Percentiles rank a stretch among this genome's conserved stretches.
Evolutionary conservation across 1,140 invertebrate species (phyloP).

Genomic region (Anoplophora glabripennis): DNA sequence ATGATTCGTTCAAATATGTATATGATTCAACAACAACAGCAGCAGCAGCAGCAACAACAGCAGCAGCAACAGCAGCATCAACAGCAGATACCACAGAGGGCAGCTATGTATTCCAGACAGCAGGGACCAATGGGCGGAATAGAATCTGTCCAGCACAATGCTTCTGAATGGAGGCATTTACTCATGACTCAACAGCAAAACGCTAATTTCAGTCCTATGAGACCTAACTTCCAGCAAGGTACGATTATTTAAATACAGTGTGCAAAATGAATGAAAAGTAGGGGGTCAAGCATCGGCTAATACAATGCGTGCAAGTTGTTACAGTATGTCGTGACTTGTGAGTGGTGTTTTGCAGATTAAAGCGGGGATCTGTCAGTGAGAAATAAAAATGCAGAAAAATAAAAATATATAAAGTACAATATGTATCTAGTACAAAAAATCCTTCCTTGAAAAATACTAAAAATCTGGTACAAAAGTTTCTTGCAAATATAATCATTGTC

Average conservation of each 20-base stretch:
- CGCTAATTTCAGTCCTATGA: slow-evolving; percentile 56
- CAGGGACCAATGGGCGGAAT: slow-evolving; percentile 40
- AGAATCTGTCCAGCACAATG: slow-evolving; percentile 41
- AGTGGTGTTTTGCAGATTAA: too few relatives aligned
- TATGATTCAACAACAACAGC: slow-evolving; percentile 48
- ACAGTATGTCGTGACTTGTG: too few relatives aligned
- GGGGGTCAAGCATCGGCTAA: too few relatives aligned
- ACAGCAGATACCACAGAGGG: slow-evolving; percentile 50
- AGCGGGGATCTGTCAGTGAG: too few relatives aligned
- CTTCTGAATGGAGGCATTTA: slow-evolving; percentile 66
- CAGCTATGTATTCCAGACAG: slow-evolving; percentile 50
- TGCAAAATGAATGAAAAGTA: too few relatives aligned
- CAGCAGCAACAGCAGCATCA: slow-evolving; percentile 49
- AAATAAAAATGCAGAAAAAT: too few relatives aligned
- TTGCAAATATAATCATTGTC: too few relatives aligned
- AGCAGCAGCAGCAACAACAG: slow-evolving; percentile 51
- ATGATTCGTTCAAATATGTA: slow-evolving; percentile 63
- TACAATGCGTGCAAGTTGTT: too few relatives aligned
- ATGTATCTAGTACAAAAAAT: too few relatives aligned
- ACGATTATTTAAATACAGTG: background rate
- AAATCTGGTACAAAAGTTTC: too few relatives aligned
- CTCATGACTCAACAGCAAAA: slow-evolving; percentile 65
- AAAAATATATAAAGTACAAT: too few relatives aligned
- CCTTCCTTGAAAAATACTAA: too few relatives aligned
- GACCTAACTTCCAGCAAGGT: slow-evolving; percentile 68